Evolutionary conservation across 2,797 vertebrate species (phyloP).

Genomic region (Danio albolineatus): DNA sequence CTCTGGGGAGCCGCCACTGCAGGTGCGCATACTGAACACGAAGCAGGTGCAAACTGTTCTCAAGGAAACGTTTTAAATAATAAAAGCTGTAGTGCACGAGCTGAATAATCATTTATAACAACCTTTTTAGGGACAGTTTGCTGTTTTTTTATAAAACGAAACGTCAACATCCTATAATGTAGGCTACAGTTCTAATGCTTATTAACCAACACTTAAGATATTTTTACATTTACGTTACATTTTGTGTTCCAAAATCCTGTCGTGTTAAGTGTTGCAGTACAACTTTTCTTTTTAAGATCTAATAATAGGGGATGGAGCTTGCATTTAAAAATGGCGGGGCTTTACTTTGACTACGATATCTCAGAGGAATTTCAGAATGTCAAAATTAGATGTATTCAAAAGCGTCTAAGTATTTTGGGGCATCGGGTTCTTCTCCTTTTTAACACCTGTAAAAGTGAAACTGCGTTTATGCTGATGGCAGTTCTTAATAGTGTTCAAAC

Average conservation of each 20-base stretch:
- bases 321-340: not conserved
- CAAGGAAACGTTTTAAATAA: not conserved
- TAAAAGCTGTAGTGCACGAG: not conserved
- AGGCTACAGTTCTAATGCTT: not conserved
- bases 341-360: slow-evolving; percentile 8
- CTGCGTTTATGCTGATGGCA: not conserved
- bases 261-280: not conserved
- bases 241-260: not conserved
- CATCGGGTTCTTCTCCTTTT: slow-evolving; percentile 14
- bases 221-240: not conserved
- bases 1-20: not conserved
- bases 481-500: not conserved
- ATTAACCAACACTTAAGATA: not conserved
- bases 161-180: not conserved
- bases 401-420: not conserved
- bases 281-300: not conserved
- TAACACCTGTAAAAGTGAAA: slow-evolving; percentile 34
- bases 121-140: not conserved
- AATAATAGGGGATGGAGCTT: not conserved
- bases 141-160: too few relatives aligned
- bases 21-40: not conserved
- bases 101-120: not conserved
- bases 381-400: slow-evolving; percentile 7
- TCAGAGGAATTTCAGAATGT: not conserved
- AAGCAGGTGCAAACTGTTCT: slow-evolving; percentile 16